Evolutionary conservation across 2,113 vertebrate genomes (phyloP).

Genomic region (Perca flavescens): DNA sequence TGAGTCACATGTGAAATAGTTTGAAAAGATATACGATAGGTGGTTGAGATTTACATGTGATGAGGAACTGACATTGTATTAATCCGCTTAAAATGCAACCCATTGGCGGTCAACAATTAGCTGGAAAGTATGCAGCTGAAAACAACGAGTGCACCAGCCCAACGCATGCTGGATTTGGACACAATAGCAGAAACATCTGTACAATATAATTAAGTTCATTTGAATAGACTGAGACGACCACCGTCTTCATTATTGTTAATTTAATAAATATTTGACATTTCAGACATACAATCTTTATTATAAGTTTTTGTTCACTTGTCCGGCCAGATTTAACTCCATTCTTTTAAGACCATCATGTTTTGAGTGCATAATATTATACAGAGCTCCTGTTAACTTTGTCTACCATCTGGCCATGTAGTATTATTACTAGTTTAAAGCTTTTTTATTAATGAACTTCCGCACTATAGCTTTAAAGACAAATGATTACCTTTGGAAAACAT

Average conservation of each 20-base stretch:
- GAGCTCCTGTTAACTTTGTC: neutral
- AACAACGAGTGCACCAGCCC: neutral
- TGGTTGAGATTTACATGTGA: neutral
- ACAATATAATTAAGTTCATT: neutral
- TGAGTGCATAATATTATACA: neutral
- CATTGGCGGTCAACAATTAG: neutral
- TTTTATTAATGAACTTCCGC: no score
- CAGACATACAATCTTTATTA: slow-evolving; percentile 23
- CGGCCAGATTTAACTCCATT: neutral
- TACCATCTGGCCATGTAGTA: neutral
- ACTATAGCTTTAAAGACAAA: neutral
- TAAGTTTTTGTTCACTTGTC: slow-evolving; percentile 6
- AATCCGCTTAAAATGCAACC: neutral
- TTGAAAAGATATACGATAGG: neutral
- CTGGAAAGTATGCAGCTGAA: neutral
- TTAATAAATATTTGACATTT: slow-evolving; percentile 10
- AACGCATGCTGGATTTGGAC: neutral
- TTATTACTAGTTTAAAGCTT: neutral
- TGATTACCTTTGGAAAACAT: neutral
- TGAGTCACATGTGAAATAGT: neutral
- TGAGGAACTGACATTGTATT: no score
- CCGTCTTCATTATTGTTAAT: neutral
- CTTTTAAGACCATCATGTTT: neutral
- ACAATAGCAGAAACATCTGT: neutral
- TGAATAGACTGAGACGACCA: neutral